A percentile compares a stretch with the other conserved stretches of the same genome.
These are phyloP conservation scores for Emydoidea blandingii DNA, from an alignment of 2,797 vertebrate genomes.

Conservation along the genomic window DNA sequence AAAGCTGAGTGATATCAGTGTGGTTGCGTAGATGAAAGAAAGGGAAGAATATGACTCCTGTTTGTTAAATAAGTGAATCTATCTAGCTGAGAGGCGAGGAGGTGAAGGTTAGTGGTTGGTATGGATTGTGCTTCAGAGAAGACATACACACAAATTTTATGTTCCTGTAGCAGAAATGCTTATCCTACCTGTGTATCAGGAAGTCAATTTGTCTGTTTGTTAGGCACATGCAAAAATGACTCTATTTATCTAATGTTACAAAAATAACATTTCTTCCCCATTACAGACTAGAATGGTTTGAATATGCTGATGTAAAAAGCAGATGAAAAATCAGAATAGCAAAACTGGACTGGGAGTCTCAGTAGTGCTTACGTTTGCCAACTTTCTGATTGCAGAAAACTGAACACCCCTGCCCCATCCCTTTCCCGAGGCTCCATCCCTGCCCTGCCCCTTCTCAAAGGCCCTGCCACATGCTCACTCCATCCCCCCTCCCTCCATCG, in stretches of 20 bases:
- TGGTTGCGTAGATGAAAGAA: background rate
- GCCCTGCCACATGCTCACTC: too few relatives aligned
- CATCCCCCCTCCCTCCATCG: too few relatives aligned
- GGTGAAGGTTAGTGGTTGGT: background rate
- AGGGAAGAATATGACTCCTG: background rate
- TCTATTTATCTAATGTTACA: background rate
- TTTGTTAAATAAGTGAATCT: background rate
- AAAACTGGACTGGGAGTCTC: background rate
- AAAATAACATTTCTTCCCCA: background rate
- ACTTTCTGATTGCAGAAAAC: too few relatives aligned
- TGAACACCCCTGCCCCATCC: too few relatives aligned
- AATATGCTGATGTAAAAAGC: background rate
- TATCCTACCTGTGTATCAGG: background rate
- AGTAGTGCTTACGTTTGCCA: background rate
- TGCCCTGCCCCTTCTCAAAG: too few relatives aligned
- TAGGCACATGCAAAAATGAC: background rate
- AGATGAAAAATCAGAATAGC: background rate
- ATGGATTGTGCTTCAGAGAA: background rate
- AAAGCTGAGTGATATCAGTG: background rate
- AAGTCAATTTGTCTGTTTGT: background rate
- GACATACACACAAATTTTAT: background rate
- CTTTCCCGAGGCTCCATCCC: too few relatives aligned
- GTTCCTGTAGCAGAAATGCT: background rate
- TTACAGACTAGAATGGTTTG: background rate
- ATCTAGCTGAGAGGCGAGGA: background rate